Percentiles rank a stretch among this genome's conserved stretches.
These are phyloP conservation scores for Diceros bicornis DNA, from an alignment of 2,797 vertebrate species.

Conservation along the genomic window DNA sequence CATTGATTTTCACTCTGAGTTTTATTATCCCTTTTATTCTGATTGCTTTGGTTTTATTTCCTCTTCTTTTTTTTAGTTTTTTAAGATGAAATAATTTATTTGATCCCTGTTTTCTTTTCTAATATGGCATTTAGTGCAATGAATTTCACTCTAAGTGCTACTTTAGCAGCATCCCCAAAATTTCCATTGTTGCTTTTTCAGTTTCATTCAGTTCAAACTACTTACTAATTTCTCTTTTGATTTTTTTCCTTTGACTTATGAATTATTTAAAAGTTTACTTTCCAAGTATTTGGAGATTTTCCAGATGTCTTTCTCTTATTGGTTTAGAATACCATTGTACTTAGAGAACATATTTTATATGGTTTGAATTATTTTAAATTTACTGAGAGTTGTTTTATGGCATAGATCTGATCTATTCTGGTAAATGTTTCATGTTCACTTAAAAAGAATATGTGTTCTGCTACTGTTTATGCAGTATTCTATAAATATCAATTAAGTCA, in stretches of 20 bases:
- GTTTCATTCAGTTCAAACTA: neutral
- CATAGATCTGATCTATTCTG: neutral
- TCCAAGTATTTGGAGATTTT: slow-evolving; percentile 1
- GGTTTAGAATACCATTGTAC: neutral
- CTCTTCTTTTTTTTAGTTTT: neutral
- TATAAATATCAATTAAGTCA: neutral
- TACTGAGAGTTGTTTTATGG: neutral
- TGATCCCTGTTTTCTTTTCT: neutral
- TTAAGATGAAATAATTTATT: neutral
- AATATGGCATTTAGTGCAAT: neutral
- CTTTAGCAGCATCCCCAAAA: neutral
- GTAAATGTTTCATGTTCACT: neutral
- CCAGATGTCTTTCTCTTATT: neutral
- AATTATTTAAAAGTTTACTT: slow-evolving; percentile 19
- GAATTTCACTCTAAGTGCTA: neutral
- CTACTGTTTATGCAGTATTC: neutral
- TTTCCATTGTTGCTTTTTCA: neutral
- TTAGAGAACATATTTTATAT: neutral
- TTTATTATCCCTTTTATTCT: neutral
- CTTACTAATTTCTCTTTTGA: neutral
- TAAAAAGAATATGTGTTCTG: slow-evolving; percentile 14
- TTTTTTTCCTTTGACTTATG: neutral
- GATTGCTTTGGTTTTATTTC: neutral
- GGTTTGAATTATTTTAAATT: neutral
- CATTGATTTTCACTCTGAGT: neutral